Percentiles rank a stretch among this genome's conserved stretches.
These are phyloP conservation scores for Holacanthella duospinosa DNA, from an alignment of 2,888 invertebrate species.

Conservation along the genomic window DNA sequence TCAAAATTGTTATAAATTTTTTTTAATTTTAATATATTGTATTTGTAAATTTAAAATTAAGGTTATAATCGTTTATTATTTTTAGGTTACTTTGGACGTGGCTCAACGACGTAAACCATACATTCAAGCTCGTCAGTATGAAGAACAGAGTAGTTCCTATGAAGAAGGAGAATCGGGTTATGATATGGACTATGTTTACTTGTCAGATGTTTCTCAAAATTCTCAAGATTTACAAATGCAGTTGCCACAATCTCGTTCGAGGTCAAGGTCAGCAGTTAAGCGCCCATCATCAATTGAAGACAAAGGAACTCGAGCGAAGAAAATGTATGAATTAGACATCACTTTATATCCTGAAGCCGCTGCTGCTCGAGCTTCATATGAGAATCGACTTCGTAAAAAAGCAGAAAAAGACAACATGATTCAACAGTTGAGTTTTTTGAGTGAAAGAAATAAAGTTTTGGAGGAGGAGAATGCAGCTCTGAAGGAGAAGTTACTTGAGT, in stretches of 20 bases:
- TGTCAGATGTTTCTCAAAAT: background rate
- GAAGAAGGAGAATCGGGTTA: background rate
- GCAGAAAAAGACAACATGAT: background rate
- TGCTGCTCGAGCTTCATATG: background rate
- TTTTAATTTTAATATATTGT: too few relatives aligned
- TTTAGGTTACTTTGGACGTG: background rate
- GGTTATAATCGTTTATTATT: background rate
- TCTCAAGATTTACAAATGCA: background rate
- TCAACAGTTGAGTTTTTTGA: background rate
- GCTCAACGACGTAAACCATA: background rate
- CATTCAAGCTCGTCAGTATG: background rate
- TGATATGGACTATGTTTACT: background rate
- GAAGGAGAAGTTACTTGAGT: background rate
- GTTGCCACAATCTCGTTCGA: background rate
- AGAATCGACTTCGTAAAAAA: slow-evolving; percentile 1
- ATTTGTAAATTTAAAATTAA: too few relatives aligned
- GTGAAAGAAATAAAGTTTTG: background rate
- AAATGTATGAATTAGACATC: background rate
- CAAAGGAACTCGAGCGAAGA: background rate
- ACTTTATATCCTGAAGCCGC: background rate
- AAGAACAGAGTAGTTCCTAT: background rate
- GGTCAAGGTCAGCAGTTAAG: background rate
- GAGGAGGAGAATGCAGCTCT: background rate
- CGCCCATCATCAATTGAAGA: background rate
- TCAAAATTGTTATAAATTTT: too few relatives aligned